Conservation (phyloP, 2,888 invertebrate species). For the Sinopyrophorus schimmeli region DNA sequence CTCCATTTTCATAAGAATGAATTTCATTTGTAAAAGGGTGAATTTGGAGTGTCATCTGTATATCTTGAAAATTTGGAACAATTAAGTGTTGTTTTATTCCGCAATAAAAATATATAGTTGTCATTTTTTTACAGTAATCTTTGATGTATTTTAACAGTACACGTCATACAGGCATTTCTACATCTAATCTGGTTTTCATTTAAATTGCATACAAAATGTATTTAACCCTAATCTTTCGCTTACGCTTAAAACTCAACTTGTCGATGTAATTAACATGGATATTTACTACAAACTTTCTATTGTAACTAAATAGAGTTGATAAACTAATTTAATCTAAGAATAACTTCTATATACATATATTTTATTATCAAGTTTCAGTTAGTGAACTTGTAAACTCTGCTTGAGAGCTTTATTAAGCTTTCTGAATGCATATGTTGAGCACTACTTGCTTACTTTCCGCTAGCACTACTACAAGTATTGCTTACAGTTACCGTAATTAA, state of each 20-base stretch:
- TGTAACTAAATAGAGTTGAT: slow-evolving; percentile 9
- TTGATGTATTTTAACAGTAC: too few relatives aligned
- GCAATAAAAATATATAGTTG: too few relatives aligned
- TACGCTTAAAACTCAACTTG: slow-evolving; percentile 34
- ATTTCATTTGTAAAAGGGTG: too few relatives aligned
- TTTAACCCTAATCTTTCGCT: slow-evolving; percentile 37
- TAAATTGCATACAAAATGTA: slow-evolving; percentile 46
- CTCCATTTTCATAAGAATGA: too few relatives aligned
- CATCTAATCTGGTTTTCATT: slow-evolving; percentile 50
- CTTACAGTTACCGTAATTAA: slow-evolving; percentile 3
- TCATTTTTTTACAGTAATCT: too few relatives aligned
- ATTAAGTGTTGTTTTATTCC: too few relatives aligned
- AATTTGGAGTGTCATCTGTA: too few relatives aligned
- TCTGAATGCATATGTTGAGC: background rate
- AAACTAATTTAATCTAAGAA: slow-evolving; percentile 14
- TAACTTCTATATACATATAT: slow-evolving; percentile 3
- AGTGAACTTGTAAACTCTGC: too few relatives aligned
- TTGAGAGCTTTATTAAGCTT: slow-evolving; percentile 3
- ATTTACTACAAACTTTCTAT: too few relatives aligned
- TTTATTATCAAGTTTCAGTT: background rate
- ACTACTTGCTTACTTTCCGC: slow-evolving; percentile 1
- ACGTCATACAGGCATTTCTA: too few relatives aligned
- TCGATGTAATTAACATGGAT: slow-evolving; percentile 18
- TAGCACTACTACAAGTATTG: background rate
- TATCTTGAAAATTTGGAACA: too few relatives aligned